Percentiles rank a stretch among this genome's conserved stretches.
Evolutionary conservation across 2,888 invertebrate genomes (phyloP).

Genomic region (Brachynemurus nebulosus): DNA sequence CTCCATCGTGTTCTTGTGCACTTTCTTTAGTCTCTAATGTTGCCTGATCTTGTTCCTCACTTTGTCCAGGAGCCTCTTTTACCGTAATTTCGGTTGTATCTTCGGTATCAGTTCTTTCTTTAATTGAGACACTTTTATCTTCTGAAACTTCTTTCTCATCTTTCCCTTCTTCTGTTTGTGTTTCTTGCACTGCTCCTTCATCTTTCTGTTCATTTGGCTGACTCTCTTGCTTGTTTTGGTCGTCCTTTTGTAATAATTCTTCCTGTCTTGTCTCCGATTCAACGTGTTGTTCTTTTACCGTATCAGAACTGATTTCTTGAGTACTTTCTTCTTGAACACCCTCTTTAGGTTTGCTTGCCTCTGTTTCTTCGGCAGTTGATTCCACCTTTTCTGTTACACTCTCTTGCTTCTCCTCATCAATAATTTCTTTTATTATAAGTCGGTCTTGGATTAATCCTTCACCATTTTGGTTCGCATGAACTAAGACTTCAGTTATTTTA

Average conservation of each 20-base stretch:
- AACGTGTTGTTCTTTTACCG: background rate
- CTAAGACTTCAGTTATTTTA: constrained; percentile 37
- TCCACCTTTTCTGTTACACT: constrained; percentile 11
- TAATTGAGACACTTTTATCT: background rate
- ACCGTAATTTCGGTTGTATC: background rate
- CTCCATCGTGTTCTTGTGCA: no score
- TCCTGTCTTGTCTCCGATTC: constrained; percentile 7
- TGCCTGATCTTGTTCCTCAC: no score
- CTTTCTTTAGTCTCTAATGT: no score
- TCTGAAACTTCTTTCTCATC: background rate
- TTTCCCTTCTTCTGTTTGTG: background rate
- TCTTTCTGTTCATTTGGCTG: background rate
- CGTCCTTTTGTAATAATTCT: constrained; percentile 3
- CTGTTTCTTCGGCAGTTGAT: constrained; percentile 6
- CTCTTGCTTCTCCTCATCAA: constrained; percentile 13
- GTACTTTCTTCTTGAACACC: no score
- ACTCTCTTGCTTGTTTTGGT: constrained; percentile 5
- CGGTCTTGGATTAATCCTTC: constrained; percentile 19
- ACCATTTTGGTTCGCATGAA: constrained; percentile 36
- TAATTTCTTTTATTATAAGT: constrained; percentile 13
- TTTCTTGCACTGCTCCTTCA: background rate
- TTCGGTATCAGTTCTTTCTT: no score
- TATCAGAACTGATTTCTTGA: no score
- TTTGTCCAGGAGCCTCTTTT: no score
- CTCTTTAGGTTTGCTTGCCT: constrained; percentile 9